These are phyloP conservation scores for Argyra leucocephala DNA, from an alignment of 2,888 invertebrate genomes.

Conservation along the genomic window DNA sequence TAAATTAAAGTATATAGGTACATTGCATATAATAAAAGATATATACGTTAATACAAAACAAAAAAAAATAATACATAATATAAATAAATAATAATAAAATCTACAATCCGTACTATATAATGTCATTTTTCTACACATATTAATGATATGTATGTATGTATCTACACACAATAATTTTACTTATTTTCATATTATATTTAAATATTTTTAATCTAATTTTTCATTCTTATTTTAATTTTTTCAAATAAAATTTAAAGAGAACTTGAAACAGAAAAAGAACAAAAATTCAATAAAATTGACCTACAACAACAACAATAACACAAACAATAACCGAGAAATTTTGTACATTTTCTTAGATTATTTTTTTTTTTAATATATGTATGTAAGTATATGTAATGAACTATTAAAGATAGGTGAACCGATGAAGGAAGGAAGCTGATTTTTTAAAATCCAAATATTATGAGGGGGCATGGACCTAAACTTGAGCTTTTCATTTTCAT, in stretches of 20 bases:
- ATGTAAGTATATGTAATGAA: too few species aligned
- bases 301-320: neutral
- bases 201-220: constrained; percentile 1
- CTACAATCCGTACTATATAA: too few species aligned
- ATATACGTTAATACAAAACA: too few species aligned
- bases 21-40: neutral
- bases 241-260: neutral
- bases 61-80: neutral
- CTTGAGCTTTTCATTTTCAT: neutral
- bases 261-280: neutral
- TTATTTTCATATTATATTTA: neutral
- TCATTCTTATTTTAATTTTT: neutral
- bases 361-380: too few species aligned
- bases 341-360: too few species aligned
- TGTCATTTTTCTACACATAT: neutral
- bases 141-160: neutral
- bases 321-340: neutral
- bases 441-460: neutral
- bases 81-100: neutral
- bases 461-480: neutral
- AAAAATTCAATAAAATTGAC: neutral
- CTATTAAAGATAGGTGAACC: neutral
- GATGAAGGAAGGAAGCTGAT: too few species aligned
- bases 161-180: neutral
- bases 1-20: neutral